A percentile compares a stretch with the other conserved stretches of the same genome.
phyloP scores from a whole-genome alignment of 2,113 vertebrate genomes.

The Festucalex cinctus region DNA sequence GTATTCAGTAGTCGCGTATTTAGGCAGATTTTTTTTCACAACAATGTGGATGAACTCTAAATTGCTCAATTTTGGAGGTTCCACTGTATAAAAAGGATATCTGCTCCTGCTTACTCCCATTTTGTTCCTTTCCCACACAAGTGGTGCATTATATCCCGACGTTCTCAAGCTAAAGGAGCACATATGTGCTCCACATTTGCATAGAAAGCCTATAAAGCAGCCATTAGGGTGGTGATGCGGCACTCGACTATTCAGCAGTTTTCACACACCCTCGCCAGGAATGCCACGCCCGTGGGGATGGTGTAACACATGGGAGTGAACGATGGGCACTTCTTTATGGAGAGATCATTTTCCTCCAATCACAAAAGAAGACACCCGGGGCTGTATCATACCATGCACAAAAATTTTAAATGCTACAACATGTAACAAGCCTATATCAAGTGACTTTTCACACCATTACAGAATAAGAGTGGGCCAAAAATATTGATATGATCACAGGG shows the following conservation, averaged over 20 bases:
- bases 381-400: not conserved
- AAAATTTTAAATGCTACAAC: not conserved
- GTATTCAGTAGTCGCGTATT: no score
- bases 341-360: constrained; percentile 38
- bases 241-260: constrained; percentile 1
- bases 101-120: not conserved
- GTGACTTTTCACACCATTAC: not conserved
- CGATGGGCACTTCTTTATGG: constrained; percentile 11
- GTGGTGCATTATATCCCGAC: not conserved
- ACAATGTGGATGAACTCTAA: not conserved
- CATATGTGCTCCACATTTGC: constrained; percentile 1
- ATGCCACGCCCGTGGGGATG: constrained; percentile 16
- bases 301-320: constrained; percentile 11
- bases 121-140: not conserved
- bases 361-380: not conserved
- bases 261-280: constrained; percentile 20
- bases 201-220: not conserved
- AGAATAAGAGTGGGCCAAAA: not conserved
- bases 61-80: not conserved
- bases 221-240: not conserved
- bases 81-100: not conserved
- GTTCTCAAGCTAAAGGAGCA: not conserved
- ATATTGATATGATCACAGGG: not conserved
- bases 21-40: not conserved
- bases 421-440: not conserved